Evolutionary conservation across 2,797 vertebrate species (phyloP).

Genomic region (Melanogrammus aeglefinus): DNA sequence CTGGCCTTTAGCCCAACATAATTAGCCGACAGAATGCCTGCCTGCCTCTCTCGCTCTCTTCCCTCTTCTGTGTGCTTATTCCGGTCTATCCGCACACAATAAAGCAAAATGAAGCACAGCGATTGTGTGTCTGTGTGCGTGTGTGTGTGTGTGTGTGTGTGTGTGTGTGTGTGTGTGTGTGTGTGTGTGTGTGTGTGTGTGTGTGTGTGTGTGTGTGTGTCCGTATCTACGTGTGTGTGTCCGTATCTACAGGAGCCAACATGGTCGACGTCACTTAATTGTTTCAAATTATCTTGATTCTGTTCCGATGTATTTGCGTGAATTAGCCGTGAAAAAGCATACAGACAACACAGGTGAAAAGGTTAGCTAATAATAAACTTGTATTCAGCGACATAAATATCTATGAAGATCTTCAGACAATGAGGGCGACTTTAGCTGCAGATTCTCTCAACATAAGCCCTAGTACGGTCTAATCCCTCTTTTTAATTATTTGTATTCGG

Average conservation of each 20-base stretch:
- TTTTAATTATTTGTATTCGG: slow-evolving; percentile 51
- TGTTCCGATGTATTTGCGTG: neutral
- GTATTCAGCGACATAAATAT: slow-evolving; percentile 44
- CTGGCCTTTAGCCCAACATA: neutral
- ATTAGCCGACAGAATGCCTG: neutral
- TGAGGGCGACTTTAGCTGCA: slow-evolving; percentile 33
- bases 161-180: no score
- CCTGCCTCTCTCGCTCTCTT: neutral
- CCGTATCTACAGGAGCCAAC: neutral
- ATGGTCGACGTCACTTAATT: neutral
- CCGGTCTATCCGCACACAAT: neutral
- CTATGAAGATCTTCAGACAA: slow-evolving; percentile 63
- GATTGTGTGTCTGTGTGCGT: no score
- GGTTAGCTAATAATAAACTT: slow-evolving; percentile 62
- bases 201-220: no score
- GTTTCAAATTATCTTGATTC: no score
- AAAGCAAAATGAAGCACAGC: neutral
- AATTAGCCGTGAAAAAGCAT: no score
- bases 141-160: no score
- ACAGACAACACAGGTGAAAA: slow-evolving; percentile 39
- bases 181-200: no score
- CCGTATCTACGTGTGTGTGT: neutral
- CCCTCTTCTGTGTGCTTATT: neutral
- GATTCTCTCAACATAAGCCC: slow-evolving; percentile 57
- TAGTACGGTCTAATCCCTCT: slow-evolving; percentile 65